These are phyloP conservation scores for Philopedon plagiatum DNA, from an alignment of 2,888 invertebrate genomes.

Conservation along the genomic window DNA sequence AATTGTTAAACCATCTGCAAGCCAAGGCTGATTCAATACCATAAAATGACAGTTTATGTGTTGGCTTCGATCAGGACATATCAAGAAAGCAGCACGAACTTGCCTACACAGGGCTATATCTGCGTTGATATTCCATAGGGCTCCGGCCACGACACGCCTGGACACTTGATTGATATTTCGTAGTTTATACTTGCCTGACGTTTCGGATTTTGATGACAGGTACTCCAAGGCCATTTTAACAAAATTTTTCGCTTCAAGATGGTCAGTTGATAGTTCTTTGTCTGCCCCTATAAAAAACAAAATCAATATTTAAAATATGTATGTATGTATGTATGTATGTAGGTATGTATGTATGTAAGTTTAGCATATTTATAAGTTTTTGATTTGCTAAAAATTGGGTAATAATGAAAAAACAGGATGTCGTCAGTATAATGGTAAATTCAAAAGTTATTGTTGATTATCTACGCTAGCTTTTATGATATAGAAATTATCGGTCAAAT, in stretches of 20 bases:
- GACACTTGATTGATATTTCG: slow-evolving; percentile 66
- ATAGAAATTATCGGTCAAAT: no score
- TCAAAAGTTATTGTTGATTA: no score
- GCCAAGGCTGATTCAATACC: slow-evolving; percentile 75
- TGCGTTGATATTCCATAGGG: slow-evolving; percentile 73
- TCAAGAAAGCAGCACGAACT: slow-evolving; percentile 63
- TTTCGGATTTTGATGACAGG: slow-evolving; percentile 47
- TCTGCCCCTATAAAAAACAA: slow-evolving; percentile 1
- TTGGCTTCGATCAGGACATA: slow-evolving; percentile 57
- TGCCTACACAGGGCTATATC: slow-evolving; percentile 71
- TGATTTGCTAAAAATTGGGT: no score
- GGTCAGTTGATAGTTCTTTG: slow-evolving; percentile 1
- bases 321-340: no score
- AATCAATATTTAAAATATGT: no score
- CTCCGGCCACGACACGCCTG: slow-evolving; percentile 72
- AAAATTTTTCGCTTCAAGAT: slow-evolving; percentile 13
- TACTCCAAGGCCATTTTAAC: slow-evolving; percentile 27
- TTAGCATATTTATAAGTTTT: no score
- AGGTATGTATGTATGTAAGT: no score
- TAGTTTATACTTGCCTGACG: slow-evolving; percentile 48
- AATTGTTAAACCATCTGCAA: slow-evolving; percentile 68
- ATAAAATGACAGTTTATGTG: slow-evolving; percentile 58
- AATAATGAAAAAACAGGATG: no score
- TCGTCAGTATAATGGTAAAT: no score
- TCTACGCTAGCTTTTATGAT: no score